phyloP scores from a whole-genome alignment of 2,797 vertebrate genomes.

The Coccyzus lansbergi region DNA sequence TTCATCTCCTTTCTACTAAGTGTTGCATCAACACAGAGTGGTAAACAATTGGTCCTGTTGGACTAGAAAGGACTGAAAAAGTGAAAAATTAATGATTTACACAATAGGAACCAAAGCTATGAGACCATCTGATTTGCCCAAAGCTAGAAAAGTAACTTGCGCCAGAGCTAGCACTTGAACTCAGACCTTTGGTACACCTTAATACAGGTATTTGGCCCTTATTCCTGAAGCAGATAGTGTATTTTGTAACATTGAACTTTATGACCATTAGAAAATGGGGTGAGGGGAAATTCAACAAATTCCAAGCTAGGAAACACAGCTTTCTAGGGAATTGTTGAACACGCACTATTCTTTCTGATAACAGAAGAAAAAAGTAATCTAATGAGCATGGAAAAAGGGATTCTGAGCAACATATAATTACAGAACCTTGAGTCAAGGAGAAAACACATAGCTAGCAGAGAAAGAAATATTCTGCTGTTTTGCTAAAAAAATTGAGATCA shows the following conservation, averaged over 20 bases:
- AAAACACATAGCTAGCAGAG: neutral
- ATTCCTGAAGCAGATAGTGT: neutral
- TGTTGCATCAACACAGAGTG: neutral
- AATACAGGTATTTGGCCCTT: neutral
- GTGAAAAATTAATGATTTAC: neutral
- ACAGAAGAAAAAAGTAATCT: neutral
- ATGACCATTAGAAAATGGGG: neutral
- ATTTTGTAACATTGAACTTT: neutral
- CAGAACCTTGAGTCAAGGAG: neutral
- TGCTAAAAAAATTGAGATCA: neutral
- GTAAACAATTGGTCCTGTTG: fast-evolving
- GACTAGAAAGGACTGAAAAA: neutral
- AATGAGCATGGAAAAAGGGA: neutral
- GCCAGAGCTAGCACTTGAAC: neutral
- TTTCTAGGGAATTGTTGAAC: neutral
- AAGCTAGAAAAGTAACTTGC: neutral
- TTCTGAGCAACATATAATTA: neutral
- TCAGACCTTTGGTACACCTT: neutral
- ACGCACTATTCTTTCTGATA: neutral
- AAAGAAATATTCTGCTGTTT: neutral
- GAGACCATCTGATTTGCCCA: neutral
- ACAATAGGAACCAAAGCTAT: neutral
- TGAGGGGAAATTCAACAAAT: neutral
- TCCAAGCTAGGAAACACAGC: neutral
- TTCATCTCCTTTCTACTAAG: neutral